A percentile compares a stretch with the other conserved stretches of the same genome.
phyloP scores from a whole-genome alignment of 2,888 invertebrate species.

The Pachycephus smyrnensis region DNA sequence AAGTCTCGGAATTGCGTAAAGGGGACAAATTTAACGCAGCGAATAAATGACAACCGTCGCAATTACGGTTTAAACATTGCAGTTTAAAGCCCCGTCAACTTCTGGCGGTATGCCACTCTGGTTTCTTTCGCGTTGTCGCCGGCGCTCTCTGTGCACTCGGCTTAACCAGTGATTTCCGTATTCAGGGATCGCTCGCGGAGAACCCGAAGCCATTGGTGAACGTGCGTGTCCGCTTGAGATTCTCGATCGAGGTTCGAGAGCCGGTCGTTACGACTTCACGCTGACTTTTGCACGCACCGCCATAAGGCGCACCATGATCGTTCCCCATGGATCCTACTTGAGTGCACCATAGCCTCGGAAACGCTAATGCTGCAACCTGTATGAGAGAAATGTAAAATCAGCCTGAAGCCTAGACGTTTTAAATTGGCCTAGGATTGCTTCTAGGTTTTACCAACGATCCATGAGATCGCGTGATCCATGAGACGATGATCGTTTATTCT shows the following conservation, averaged over 20 bases:
- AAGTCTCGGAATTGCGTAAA: background rate
- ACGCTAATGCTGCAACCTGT: background rate
- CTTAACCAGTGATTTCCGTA: background rate
- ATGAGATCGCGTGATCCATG: background rate
- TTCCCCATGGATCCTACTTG: background rate
- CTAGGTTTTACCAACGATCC: background rate
- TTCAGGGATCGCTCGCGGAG: constrained; percentile 20
- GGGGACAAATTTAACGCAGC: background rate
- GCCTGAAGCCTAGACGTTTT: background rate
- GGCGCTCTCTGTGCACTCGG: background rate
- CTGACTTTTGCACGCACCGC: constrained; percentile 57
- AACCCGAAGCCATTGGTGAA: constrained; percentile 46
- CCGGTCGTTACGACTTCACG: constrained; percentile 63
- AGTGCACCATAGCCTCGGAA: background rate
- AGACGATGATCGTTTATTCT: background rate
- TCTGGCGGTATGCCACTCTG: background rate
- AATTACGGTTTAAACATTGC: background rate
- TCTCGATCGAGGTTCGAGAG: constrained; percentile 25
- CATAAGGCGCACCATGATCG: background rate
- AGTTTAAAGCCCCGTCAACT: background rate
- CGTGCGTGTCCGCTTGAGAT: constrained; percentile 43
- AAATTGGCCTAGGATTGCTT: background rate
- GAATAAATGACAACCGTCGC: background rate
- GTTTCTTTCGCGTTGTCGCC: background rate
- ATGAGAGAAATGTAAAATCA: background rate